phyloP scores from a whole-genome alignment of 2,797 vertebrate species.

The Dryobates pubescens region DNA sequence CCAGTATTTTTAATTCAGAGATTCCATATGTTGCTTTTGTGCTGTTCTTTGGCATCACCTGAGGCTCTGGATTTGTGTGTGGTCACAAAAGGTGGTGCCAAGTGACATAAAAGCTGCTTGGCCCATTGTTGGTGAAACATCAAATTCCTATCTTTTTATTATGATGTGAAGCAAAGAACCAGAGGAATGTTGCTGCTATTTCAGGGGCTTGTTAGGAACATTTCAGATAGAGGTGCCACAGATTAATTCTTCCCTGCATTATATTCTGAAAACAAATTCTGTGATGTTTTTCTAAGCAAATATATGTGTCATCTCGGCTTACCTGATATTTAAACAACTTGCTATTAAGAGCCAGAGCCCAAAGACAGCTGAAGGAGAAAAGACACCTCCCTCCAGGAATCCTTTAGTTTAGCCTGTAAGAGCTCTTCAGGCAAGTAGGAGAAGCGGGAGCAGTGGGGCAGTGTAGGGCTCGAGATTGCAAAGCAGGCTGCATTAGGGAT shows the following conservation, averaged over 20 bases:
- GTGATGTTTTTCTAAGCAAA: background rate
- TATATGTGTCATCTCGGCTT: background rate
- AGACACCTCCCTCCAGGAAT: background rate
- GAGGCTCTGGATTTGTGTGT: background rate
- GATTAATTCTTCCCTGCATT: background rate
- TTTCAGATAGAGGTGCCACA: background rate
- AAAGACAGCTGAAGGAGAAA: background rate
- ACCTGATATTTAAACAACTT: background rate
- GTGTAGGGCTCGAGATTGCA: background rate
- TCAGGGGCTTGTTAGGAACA: background rate
- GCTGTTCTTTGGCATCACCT: background rate
- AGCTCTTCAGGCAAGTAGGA: background rate
- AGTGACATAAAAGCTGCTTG: background rate
- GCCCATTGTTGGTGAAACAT: background rate
- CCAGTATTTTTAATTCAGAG: background rate
- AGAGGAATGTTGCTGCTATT: background rate
- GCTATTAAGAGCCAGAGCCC: background rate
- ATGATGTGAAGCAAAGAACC: background rate
- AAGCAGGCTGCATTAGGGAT: background rate
- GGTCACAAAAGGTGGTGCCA: background rate
- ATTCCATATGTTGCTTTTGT: background rate
- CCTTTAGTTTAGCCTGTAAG: background rate
- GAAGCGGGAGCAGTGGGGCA: background rate
- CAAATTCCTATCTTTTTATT: background rate
- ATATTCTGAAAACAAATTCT: background rate